A percentile compares a stretch with the other conserved stretches of the same genome.
phyloP scores from a whole-genome alignment of 2,797 vertebrate species.

The Chanos chanos region DNA sequence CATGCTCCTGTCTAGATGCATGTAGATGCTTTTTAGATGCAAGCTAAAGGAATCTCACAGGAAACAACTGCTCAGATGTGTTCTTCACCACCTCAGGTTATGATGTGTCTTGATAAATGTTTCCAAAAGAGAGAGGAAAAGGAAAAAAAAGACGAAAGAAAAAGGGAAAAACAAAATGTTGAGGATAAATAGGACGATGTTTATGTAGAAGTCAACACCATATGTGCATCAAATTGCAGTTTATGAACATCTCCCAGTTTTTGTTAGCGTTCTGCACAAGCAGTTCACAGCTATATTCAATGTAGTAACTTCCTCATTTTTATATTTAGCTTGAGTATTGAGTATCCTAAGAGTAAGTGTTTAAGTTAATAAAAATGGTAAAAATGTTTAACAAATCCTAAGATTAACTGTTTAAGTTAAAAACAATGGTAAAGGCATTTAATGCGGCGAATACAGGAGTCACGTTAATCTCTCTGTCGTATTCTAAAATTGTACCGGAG shows the following conservation, averaged over 20 bases:
- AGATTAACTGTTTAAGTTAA: too few relatives aligned
- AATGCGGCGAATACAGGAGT: too few relatives aligned
- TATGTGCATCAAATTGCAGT: too few relatives aligned
- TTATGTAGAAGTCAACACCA: conserved; percentile 2
- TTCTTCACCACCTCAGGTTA: too few relatives aligned
- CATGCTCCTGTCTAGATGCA: conserved; percentile 4
- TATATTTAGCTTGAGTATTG: not conserved
- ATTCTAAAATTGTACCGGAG: conserved; percentile 10
- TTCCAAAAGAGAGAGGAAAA: not conserved
- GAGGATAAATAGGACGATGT: conserved; percentile 7
- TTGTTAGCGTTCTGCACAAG: conserved; percentile 12
- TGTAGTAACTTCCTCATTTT: not conserved
- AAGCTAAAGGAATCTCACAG: conserved; percentile 17
- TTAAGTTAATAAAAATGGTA: too few relatives aligned
- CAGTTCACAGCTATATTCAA: conserved; percentile 3
- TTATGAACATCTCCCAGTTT: too few relatives aligned
- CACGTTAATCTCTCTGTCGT: too few relatives aligned
- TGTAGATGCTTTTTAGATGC: conserved; percentile 2
- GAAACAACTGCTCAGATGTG: conserved; percentile 25
- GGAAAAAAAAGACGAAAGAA: not conserved
- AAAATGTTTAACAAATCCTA: too few relatives aligned
- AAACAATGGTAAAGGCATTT: too few relatives aligned
- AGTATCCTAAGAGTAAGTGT: too few relatives aligned
- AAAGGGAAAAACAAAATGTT: conserved; percentile 17
- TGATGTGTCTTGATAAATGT: conserved; percentile 4